phyloP scores from a whole-genome alignment of 2,888 invertebrate genomes.

The Lochmaea crataegi region DNA sequence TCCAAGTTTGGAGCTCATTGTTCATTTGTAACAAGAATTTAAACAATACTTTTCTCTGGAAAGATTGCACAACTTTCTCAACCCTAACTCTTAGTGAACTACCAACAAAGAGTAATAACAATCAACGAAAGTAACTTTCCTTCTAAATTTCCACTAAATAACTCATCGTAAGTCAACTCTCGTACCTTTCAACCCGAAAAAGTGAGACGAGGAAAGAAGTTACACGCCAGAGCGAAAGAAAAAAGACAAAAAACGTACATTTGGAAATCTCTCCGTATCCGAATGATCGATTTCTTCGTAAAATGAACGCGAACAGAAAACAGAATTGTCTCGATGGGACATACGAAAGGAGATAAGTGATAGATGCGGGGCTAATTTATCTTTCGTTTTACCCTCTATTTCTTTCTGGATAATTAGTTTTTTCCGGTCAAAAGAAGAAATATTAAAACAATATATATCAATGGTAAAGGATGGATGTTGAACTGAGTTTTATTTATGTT shows the following conservation, averaged over 20 bases:
- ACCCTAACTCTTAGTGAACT: neutral
- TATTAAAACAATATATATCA: conserved; percentile 1
- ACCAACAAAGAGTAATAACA: conserved; percentile 1
- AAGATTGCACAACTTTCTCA: neutral
- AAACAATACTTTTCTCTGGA: neutral
- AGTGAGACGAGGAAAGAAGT: neutral
- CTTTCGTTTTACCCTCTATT: conserved; percentile 16
- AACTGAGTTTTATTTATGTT: neutral
- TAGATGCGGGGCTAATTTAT: conserved; percentile 23
- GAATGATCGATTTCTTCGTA: conserved; percentile 23
- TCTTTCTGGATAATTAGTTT: conserved; percentile 22
- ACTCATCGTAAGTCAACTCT: conserved; percentile 21
- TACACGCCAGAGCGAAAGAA: neutral
- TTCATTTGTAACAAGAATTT: neutral
- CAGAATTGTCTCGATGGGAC: conserved; percentile 20
- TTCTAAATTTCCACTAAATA: conserved; percentile 16
- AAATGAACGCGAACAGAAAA: conserved; percentile 24
- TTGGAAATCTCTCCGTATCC: conserved; percentile 16
- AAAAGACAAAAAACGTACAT: conserved; percentile 13
- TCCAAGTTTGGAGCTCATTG: neutral
- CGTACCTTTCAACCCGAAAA: neutral
- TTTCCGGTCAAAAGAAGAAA: conserved; percentile 15
- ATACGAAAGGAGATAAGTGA: conserved; percentile 16
- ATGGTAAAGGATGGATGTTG: neutral
- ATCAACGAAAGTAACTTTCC: conserved; percentile 10